A percentile compares a stretch with the other conserved stretches of the same genome.
Evolutionary conservation across 1,140 invertebrate species (phyloP).

Genomic region (Paralvinella palmiformis): DNA sequence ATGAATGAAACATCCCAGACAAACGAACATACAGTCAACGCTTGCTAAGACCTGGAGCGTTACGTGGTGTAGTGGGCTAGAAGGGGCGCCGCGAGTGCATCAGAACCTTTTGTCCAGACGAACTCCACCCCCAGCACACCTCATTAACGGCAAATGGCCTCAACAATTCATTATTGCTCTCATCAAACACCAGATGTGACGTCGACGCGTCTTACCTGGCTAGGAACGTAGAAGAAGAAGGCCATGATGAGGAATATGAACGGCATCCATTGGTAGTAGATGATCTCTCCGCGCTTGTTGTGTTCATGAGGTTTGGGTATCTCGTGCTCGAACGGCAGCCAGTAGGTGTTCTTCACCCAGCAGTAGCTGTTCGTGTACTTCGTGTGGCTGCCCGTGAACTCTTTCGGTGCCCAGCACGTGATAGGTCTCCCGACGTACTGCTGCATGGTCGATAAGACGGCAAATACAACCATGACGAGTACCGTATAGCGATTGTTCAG

Average conservation of each 20-base stretch:
- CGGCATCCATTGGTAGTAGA: constrained; percentile 59
- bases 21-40: too few species aligned
- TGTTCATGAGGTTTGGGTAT: constrained; percentile 31
- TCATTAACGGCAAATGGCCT: too few species aligned
- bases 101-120: too few species aligned
- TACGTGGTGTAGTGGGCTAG: too few species aligned
- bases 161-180: too few species aligned
- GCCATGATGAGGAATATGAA: constrained; percentile 55
- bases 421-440: constrained; percentile 57
- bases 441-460: background rate
- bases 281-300: constrained; percentile 34
- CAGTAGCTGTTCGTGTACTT: constrained; percentile 19
- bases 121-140: too few species aligned
- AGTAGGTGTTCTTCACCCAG: constrained; percentile 23
- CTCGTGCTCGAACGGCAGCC: constrained; percentile 9
- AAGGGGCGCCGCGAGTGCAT: too few species aligned
- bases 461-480: constrained; percentile 1
- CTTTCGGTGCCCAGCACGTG: constrained; percentile 5
- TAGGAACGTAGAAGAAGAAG: constrained; percentile 27
- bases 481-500: constrained; percentile 9
- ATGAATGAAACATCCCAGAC: too few species aligned
- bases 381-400: constrained; percentile 14
- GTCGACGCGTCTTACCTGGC: too few species aligned
- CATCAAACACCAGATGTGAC: too few species aligned
- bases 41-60: too few species aligned